phyloP scores from a whole-genome alignment of 2,797 vertebrate genomes.

The Sebastes cheni region DNA sequence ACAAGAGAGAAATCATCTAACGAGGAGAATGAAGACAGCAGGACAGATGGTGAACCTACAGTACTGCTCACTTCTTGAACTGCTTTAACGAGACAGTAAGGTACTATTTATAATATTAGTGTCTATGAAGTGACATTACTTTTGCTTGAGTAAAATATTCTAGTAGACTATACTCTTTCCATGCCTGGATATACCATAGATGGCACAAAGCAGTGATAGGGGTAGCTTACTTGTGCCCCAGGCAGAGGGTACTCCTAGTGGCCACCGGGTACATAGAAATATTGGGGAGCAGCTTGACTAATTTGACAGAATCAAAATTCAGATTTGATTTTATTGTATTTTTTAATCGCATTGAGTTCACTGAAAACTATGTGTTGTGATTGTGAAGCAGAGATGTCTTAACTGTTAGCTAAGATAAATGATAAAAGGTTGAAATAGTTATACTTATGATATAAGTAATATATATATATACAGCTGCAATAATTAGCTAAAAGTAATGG shows the following conservation, averaged over 20 bases:
- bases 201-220: neutral
- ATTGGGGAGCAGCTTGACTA: too few relatives aligned
- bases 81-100: constrained; percentile 20
- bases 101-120: neutral
- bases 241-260: neutral
- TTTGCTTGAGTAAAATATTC: neutral
- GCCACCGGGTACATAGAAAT: neutral
- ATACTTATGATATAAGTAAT: neutral
- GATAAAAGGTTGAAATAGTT: neutral
- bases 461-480: neutral
- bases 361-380: neutral
- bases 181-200: neutral
- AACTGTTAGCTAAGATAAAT: neutral
- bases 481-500: neutral
- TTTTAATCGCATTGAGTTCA: neutral
- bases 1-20: constrained; percentile 48
- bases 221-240: neutral
- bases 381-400: neutral
- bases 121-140: neutral
- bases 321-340: neutral
- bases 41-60: constrained; percentile 26
- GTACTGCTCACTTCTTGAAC: constrained; percentile 30
- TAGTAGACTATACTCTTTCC: too few relatives aligned
- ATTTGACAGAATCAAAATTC: neutral
- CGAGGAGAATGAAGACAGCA: constrained; percentile 34